phyloP scores from a whole-genome alignment of 2,888 invertebrate genomes.

The Archips xylosteana region DNA sequence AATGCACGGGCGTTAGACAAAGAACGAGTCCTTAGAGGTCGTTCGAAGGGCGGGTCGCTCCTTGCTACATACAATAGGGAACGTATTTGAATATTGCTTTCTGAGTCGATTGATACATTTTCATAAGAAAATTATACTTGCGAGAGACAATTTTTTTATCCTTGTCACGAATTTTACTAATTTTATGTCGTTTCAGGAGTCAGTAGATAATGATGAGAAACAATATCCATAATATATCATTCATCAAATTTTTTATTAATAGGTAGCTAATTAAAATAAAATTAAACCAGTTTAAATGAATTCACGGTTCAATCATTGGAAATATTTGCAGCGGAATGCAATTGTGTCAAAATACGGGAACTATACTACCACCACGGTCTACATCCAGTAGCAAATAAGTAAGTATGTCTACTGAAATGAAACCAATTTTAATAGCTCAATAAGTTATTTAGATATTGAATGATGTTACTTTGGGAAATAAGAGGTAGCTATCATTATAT shows the following conservation, averaged over 20 bases:
- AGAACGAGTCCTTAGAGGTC: constrained; percentile 44
- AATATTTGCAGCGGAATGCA: too few species aligned
- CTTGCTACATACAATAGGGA: constrained; percentile 26
- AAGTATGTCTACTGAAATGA: too few species aligned
- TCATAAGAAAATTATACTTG: constrained; percentile 6
- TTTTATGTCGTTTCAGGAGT: neutral
- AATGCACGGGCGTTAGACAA: constrained; percentile 43
- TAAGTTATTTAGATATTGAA: too few species aligned
- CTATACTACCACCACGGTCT: too few species aligned
- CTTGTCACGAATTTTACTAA: neutral
- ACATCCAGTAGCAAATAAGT: too few species aligned
- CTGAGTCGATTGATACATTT: constrained; percentile 16
- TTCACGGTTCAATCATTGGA: too few species aligned
- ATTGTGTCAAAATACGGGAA: too few species aligned
- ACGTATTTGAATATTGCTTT: constrained; percentile 42
- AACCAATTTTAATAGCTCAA: too few species aligned
- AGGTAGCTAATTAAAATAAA: neutral
- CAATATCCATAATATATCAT: neutral
- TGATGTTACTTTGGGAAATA: too few species aligned
- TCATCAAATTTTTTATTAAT: neutral
- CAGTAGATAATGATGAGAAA: neutral
- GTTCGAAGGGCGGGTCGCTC: constrained; percentile 44
- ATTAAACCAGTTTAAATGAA: neutral
- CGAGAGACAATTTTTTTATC: neutral
- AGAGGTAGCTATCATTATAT: too few species aligned